Percentiles rank a stretch among this genome's conserved stretches.
Conservation (phyloP, 2,113 vertebrate species). For the Herpetotheres cachinnans region DNA sequence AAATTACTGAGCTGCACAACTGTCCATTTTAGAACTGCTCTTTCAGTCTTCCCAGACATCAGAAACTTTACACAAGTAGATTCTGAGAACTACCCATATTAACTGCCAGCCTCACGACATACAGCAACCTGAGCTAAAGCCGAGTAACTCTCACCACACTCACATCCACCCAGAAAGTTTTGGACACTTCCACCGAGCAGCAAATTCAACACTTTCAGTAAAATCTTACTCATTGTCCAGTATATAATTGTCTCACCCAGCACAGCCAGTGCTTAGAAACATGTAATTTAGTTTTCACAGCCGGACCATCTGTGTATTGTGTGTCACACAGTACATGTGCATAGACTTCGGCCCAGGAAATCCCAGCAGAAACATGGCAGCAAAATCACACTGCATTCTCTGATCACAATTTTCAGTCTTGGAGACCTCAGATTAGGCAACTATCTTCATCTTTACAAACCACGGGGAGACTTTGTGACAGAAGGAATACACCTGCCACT, state of each 20-base stretch:
- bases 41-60: neutral
- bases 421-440: neutral
- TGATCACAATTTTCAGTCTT: neutral
- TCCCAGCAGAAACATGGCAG: neutral
- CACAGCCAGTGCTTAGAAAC: neutral
- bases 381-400: neutral
- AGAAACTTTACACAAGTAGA: neutral
- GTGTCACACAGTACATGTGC: neutral
- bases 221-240: neutral
- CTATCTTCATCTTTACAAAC: neutral
- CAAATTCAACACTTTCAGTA: neutral
- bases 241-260: neutral
- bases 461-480: fast-evolving
- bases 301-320: fast-evolving
- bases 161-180: neutral
- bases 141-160: neutral
- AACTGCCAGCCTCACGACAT: neutral
- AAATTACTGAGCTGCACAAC: neutral
- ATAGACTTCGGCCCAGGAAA: neutral
- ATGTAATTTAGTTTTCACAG: neutral
- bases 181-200: neutral
- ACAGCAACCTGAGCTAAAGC: neutral
- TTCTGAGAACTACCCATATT: neutral
- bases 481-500: neutral
- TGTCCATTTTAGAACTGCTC: neutral